phyloP scores from a whole-genome alignment of 1,140 invertebrate species.

The Eciton burchellii region DNA sequence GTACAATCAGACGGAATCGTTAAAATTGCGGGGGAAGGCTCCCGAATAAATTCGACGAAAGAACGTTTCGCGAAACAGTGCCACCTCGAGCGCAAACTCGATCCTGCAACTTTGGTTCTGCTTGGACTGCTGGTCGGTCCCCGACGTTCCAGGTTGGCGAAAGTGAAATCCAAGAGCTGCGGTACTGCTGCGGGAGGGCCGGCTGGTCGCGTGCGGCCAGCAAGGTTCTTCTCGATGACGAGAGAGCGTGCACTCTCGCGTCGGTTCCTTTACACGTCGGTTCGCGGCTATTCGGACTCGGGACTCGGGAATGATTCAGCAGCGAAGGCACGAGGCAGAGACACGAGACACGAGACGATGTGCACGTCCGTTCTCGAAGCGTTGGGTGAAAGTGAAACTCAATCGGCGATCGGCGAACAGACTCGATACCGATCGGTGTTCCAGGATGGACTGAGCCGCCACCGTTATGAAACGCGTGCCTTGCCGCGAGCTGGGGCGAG shows the following conservation, averaged over 20 bases:
- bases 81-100: too few species aligned
- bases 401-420: not conserved
- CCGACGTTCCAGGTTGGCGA: too few species aligned
- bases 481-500: constrained; percentile 56
- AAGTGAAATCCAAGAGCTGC: constrained; percentile 67
- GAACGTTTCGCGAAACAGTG: too few species aligned
- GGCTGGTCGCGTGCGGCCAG: not conserved
- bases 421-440: constrained; percentile 22
- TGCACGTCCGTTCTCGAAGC: not conserved
- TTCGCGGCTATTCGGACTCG: too few species aligned
- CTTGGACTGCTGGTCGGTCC: too few species aligned
- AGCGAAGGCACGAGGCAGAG: not conserved
- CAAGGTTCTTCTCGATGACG: constrained; percentile 5
- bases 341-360: not conserved
- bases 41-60: too few species aligned
- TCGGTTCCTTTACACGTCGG: too few species aligned
- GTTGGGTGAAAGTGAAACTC: constrained; percentile 50
- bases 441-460: constrained; percentile 37
- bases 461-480: constrained; percentile 60
- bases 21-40: too few species aligned
- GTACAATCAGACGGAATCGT: too few species aligned
- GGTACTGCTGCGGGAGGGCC: not conserved
- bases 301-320: too few species aligned
- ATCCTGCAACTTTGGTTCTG: too few species aligned
- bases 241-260: not conserved